A percentile compares a stretch with the other conserved stretches of the same genome.
phyloP scores from a whole-genome alignment of 2,888 invertebrate genomes.

The Incurvaria masculella region DNA sequence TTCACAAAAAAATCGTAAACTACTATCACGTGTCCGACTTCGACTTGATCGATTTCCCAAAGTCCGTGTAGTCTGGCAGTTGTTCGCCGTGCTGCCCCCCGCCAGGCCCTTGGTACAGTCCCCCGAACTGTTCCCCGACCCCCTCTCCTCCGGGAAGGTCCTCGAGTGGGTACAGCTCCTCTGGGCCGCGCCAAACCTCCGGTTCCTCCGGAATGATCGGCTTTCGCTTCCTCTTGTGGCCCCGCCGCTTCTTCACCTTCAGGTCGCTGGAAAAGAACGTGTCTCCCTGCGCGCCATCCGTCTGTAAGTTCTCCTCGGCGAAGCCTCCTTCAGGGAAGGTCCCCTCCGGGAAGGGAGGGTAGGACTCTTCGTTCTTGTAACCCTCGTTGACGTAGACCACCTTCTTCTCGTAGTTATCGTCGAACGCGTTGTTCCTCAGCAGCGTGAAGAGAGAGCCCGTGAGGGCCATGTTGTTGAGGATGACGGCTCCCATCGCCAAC shows the following conservation, averaged over 20 bases:
- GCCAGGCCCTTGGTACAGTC: no score
- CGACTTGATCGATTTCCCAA: neutral
- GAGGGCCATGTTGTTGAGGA: conserved; percentile 67
- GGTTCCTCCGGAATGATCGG: neutral
- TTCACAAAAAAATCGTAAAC: no score
- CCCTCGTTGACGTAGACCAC: conserved; percentile 58
- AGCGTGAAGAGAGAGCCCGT: conserved; percentile 58
- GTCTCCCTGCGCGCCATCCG: neutral
- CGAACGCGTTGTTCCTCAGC: conserved; percentile 57
- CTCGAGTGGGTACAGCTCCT: neutral
- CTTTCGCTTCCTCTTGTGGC: neutral
- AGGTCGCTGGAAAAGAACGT: neutral
- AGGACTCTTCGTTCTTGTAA: conserved; percentile 40
- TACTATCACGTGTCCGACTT: no score
- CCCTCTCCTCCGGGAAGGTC: neutral
- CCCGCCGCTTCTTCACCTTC: neutral
- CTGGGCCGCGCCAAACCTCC: neutral
- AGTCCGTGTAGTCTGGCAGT: no score
- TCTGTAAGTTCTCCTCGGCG: neutral
- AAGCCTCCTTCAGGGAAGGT: neutral
- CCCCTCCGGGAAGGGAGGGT: neutral
- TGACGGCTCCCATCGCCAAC: conserved; percentile 57
- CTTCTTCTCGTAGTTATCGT: conserved; percentile 50
- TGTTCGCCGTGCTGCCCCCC: no score
- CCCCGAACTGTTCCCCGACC: neutral